phyloP scores from a whole-genome alignment of 1,140 invertebrate genomes.

The Dendrolimus punctatus region DNA sequence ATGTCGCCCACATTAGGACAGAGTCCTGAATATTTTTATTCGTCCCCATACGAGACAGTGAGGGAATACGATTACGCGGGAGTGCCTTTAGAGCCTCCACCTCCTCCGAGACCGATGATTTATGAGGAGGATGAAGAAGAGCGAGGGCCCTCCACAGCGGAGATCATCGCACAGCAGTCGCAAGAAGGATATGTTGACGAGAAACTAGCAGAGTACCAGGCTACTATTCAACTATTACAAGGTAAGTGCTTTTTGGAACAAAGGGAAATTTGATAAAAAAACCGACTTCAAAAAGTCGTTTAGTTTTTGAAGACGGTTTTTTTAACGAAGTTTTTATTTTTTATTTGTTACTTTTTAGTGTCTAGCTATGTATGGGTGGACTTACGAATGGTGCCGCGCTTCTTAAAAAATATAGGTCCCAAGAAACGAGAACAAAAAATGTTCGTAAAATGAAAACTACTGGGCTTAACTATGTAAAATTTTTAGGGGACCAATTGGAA shows the following conservation, averaged over 20 bases:
- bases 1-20: conserved; percentile 72
- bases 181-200: conserved; percentile 94
- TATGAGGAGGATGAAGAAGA: conserved; percentile 79
- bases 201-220: conserved; percentile 93
- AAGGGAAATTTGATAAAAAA: not conserved
- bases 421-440: no score
- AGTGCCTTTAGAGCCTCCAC: conserved; percentile 79
- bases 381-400: no score
- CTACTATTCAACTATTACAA: conserved; percentile 91
- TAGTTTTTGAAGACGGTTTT: no score
- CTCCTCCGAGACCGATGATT: conserved; percentile 73
- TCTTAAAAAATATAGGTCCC: no score
- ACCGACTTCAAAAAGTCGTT: no score
- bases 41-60: conserved; percentile 73
- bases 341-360: no score
- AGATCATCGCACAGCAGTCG: conserved; percentile 93
- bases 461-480: no score
- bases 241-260: conserved; percentile 73
- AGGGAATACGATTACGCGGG: conserved; percentile 77
- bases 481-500: no score
- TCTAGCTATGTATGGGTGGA: no score
- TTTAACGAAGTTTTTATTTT: no score
- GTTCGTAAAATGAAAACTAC: no score
- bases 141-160: conserved; percentile 86
- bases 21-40: conserved; percentile 77